Evolutionary conservation across 2,888 invertebrate genomes (phyloP), one percentile per base, ranked within the genome.

Genomic region (Blastobasis adustella): DNA sequence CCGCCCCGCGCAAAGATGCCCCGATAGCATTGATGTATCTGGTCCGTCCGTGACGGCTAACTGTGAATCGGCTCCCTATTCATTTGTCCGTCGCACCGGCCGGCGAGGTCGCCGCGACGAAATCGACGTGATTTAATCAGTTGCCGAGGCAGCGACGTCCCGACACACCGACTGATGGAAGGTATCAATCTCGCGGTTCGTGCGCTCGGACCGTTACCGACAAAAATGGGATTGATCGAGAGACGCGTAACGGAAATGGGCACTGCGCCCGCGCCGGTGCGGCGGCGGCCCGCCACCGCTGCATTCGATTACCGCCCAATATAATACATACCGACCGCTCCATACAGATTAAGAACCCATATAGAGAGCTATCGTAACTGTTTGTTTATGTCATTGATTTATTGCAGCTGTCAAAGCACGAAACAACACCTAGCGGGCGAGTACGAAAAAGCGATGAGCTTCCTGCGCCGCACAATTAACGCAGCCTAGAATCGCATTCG

Each of bases 51-150:
- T 81, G 82, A 82, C 79, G 71, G 64, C 61, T 77, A 79, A 80
- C 77, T 73, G 82, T 76, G 74, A 73, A 67, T 69, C 68, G 71
- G 64, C 72, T 70, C 66, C 72, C 73, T 62, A 71, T 77, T 79
- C 76, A 78, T 78, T 81, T 76, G 79, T 76, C 77, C 65, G 63
- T 64, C 67, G 65, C 57, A 58, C 52, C 50, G 53, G 58, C 51
- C 58, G 59, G 55, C 58, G 53, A 54, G 60, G 61, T 64, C 61
- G 63, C 54, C 57, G 69, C 73, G 78, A 79, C 74, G 75, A 78
- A 79, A 76, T 78, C 81, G 79, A 85, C 82, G 82, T 84, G 84
- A 87, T 86, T 82, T 79, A 86, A 87, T 88, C 86, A 83, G 82
- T 76, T 78, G 76, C 69, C 71, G 67, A 76, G 63, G 69, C 76